Evolutionary conservation across 2,888 invertebrate species (phyloP), one percentile per base, ranked within the genome.

Genomic region (Eudemis profundana): DNA sequence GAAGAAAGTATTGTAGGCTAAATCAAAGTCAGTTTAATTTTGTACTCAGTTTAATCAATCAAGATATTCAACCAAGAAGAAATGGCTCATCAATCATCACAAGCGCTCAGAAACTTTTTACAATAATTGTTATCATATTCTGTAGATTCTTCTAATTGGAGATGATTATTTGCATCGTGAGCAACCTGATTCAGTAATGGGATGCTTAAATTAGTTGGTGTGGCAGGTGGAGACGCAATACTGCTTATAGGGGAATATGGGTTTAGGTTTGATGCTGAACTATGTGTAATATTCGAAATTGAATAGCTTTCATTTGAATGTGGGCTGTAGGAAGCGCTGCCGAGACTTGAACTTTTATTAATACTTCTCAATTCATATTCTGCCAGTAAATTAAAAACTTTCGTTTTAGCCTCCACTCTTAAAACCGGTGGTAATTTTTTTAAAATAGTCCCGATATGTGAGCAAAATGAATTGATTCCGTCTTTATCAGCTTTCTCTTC

Each of bases 331-430:
- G 36, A 36, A 17, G 12, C 12, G 17, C 12, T 21, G 17, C 33
- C n/a, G n/a, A n/a, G n/a, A n/a, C n/a, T 21, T 36, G 47, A 36
- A 36, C 47, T 8, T 60, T 60, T 4, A 36, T 60, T 47, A 7
- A 60, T 47, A 36, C 47, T 60, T 14, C 21, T 50, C 27, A 61
- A 50, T 51, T 29, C 29, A 29, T 5, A 29, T 4, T 29, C 29
- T 62, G 63, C 63, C 47, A 63, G 38, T 38, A 63, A 15, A 56
- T 63, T 63, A 49, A 63, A 63, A 36, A 63, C 46, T 47, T 63
- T 63, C 15, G 63, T 54, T 63, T 63, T 63, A 47, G 63, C 63
- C 38, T 63, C 56, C 38, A 63, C 56, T 54, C 38, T 56, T 56
- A 63, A 63, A 38, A 21, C 56, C 38, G 46, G 23, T n/a, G 29